phyloP scores from a whole-genome alignment of 64 coral and sea anemone species.

The Cladopsammia gracilis region DNA sequence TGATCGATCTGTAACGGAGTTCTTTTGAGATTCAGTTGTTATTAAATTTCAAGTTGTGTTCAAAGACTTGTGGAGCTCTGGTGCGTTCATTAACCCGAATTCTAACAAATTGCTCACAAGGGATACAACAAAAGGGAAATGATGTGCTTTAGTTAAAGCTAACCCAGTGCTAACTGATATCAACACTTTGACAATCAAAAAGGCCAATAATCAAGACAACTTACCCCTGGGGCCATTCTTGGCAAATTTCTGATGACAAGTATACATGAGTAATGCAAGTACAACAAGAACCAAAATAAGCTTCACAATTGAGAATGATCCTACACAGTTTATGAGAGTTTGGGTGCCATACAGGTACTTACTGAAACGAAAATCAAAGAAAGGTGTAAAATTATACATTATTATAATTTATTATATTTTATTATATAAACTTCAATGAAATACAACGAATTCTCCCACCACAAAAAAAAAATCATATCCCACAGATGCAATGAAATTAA shows the following conservation, averaged over 20 bases:
- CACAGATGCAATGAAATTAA: no score
- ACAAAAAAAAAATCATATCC: no score
- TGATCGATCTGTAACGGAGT: no score
- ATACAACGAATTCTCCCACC: no score
- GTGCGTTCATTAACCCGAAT: no score
- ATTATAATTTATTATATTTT: no score
- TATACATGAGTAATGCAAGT: constrained; percentile 1
- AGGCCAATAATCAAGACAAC: not conserved
- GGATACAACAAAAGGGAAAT: no score
- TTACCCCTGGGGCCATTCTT: not conserved
- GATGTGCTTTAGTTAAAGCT: not conserved
- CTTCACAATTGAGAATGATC: not conserved
- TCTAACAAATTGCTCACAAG: no score
- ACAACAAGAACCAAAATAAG: not conserved
- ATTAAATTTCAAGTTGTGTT: no score
- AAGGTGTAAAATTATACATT: not conserved
- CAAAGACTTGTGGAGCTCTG: no score
- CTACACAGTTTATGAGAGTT: not conserved
- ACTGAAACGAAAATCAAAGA: not conserved
- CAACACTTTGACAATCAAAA: not conserved
- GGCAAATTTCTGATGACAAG: not conserved
- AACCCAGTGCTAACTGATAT: not conserved
- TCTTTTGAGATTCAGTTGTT: no score
- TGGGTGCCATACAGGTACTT: not conserved
- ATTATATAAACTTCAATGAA: no score